Conservation (phyloP, 1,140 invertebrate genomes). For the Vanessa tameamea region DNA sequence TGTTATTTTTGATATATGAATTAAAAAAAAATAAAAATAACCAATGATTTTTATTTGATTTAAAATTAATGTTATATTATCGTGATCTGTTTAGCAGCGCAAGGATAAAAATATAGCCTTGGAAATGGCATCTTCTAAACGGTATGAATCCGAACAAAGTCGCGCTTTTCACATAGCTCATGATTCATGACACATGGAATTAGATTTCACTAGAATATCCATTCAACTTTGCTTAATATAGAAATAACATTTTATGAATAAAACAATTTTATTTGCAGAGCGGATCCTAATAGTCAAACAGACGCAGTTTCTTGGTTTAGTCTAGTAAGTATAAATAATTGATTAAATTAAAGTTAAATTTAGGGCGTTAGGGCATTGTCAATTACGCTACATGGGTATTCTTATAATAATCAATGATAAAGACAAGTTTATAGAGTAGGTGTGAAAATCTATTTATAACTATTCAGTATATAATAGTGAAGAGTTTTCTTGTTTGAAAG, state of each 20-base stretch:
- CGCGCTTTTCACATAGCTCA: conserved; percentile 36
- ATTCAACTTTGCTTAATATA: conserved; percentile 4
- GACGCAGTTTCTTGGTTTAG: conserved; percentile 53
- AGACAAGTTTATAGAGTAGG: too few relatives aligned
- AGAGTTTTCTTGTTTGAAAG: too few relatives aligned
- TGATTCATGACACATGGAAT: not conserved
- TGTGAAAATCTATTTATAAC: too few relatives aligned
- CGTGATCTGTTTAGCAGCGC: conserved; percentile 47
- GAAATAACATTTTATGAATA: not conserved
- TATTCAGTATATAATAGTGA: too few relatives aligned
- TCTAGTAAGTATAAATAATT: conserved; percentile 24
- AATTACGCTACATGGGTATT: too few relatives aligned
- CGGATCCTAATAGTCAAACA: conserved; percentile 47
- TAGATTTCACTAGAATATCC: not conserved
- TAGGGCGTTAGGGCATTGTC: too few relatives aligned
- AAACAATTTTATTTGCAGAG: conserved; percentile 47
- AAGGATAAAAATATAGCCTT: conserved; percentile 43
- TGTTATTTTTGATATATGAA: too few relatives aligned
- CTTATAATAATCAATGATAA: too few relatives aligned
- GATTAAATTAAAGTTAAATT: not conserved
- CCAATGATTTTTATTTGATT: not conserved
- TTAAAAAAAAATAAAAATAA: not conserved
- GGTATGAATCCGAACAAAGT: conserved; percentile 38
- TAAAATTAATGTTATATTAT: conserved; percentile 1
- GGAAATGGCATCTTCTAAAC: conserved; percentile 47